Evolutionary conservation across 2,797 vertebrate species (phyloP).

Genomic region (Gorsachius magnificus): DNA sequence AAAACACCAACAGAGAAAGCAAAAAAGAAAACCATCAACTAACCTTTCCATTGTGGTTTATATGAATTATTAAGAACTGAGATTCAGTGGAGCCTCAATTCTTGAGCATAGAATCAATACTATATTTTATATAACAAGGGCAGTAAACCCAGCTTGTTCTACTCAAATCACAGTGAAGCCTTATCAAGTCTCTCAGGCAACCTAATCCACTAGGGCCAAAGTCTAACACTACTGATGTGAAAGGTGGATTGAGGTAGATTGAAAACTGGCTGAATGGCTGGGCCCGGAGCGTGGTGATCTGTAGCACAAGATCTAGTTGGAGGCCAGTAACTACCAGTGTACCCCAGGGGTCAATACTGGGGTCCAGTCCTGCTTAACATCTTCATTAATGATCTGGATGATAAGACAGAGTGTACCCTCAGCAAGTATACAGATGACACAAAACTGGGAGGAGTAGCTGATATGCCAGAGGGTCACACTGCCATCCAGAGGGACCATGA

Average conservation of each 20-base stretch:
- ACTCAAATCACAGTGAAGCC: slow-evolving; percentile 12
- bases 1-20: background rate
- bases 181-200: slow-evolving; percentile 15
- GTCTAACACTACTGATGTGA: background rate
- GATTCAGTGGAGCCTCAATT: slow-evolving; percentile 44
- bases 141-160: slow-evolving; percentile 23
- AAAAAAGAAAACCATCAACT: slow-evolving; percentile 30
- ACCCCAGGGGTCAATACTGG: background rate
- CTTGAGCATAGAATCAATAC: slow-evolving; percentile 54
- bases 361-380: background rate
- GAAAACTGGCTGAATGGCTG: background rate
- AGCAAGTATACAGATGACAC: background rate
- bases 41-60: slow-evolving; percentile 45
- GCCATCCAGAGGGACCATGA: background rate
- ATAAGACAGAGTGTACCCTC: background rate
- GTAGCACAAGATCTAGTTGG: background rate
- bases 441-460: background rate
- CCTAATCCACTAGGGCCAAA: background rate
- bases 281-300: background rate
- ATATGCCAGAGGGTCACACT: background rate
- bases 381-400: background rate
- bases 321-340: background rate
- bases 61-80: slow-evolving; percentile 68
- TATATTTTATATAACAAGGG: slow-evolving; percentile 52
- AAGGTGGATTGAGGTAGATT: background rate